These are phyloP conservation scores for Mastomys coucha DNA, from an alignment of 2,113 vertebrate genomes.

Conservation along the genomic window DNA sequence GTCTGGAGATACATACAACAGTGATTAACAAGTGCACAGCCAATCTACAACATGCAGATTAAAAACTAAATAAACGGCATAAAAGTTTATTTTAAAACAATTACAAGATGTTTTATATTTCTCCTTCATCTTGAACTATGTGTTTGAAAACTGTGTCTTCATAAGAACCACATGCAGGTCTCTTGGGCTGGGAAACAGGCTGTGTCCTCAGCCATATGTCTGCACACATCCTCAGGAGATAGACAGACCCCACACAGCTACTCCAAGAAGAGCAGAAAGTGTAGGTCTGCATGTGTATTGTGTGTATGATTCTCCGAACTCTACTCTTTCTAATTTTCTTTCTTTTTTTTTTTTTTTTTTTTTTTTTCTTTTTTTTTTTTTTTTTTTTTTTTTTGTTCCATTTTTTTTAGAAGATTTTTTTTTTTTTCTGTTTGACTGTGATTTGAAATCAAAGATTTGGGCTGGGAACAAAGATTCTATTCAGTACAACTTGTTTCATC, in stretches of 20 bases:
- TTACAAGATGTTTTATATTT: conserved; percentile 86
- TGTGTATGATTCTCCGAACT: neutral
- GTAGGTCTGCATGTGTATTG: neutral
- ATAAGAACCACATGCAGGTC: conserved; percentile 86
- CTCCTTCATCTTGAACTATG: conserved; percentile 75
- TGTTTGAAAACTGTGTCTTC: conserved; percentile 85
- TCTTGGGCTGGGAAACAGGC: conserved; percentile 83
- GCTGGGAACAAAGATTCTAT: conserved; percentile 45
- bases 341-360: too few relatives aligned
- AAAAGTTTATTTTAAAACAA: conserved; percentile 84
- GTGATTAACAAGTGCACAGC: conserved; percentile 81
- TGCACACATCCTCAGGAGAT: conserved; percentile 77
- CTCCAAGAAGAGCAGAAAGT: conserved; percentile 26
- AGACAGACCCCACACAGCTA: conserved; percentile 83
- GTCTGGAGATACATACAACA: conserved; percentile 78
- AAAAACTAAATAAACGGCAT: conserved; percentile 84
- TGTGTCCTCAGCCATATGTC: conserved; percentile 80
- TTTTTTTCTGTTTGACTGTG: conserved; percentile 27
- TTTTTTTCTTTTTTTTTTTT: too few relatives aligned
- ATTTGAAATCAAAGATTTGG: conserved; percentile 43
- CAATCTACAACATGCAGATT: conserved; percentile 81
- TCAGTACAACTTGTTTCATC: conserved; percentile 38
- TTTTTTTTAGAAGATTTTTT: conserved; percentile 17
- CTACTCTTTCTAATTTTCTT: neutral
- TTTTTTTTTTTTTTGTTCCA: neutral